A percentile compares a stretch with the other conserved stretches of the same genome.
phyloP scores from a whole-genome alignment of 1,140 invertebrate genomes.

The Pseudobourletiella spinata region DNA sequence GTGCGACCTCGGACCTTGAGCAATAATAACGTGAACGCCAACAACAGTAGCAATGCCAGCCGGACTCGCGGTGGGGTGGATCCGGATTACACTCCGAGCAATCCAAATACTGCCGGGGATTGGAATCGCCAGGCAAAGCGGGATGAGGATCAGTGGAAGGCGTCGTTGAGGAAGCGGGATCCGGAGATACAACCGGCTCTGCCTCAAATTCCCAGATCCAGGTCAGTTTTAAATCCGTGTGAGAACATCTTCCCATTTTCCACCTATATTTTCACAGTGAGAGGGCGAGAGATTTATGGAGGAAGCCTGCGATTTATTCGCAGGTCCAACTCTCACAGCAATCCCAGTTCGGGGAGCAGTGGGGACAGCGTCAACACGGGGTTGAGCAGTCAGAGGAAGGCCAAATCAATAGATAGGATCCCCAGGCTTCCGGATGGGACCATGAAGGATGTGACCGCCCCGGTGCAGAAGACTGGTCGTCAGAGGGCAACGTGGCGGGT shows the following conservation, averaged over 20 bases:
- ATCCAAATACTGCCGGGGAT: conserved; percentile 28
- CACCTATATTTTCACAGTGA: no score
- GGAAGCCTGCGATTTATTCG: conserved; percentile 12
- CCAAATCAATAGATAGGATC: conserved; percentile 37
- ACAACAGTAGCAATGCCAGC: conserved; percentile 21
- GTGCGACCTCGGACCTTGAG: conserved; percentile 25
- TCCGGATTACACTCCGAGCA: conserved; percentile 21
- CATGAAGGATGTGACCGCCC: conserved; percentile 21
- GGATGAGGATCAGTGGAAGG: conserved; percentile 48
- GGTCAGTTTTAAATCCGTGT: neutral
- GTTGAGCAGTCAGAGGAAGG: conserved; percentile 22
- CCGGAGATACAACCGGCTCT: conserved; percentile 55
- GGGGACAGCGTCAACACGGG: conserved; percentile 1
- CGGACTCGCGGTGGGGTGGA: neutral
- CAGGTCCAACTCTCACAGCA: conserved; percentile 36
- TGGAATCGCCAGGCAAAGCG: conserved; percentile 13
- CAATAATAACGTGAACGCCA: conserved; percentile 14
- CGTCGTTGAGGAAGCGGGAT: conserved; percentile 52
- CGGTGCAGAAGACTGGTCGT: conserved; percentile 24
- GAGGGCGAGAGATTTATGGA: neutral
- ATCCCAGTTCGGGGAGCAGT: conserved; percentile 31
- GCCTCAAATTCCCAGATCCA: conserved; percentile 38
- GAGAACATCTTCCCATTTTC: no score
- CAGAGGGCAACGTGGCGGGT: conserved; percentile 31
- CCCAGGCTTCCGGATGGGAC: conserved; percentile 24